Evolutionary conservation across 2,113 vertebrate genomes (phyloP), one percentile per base, ranked within the genome.

Genomic region (Zeus faber): DNA sequence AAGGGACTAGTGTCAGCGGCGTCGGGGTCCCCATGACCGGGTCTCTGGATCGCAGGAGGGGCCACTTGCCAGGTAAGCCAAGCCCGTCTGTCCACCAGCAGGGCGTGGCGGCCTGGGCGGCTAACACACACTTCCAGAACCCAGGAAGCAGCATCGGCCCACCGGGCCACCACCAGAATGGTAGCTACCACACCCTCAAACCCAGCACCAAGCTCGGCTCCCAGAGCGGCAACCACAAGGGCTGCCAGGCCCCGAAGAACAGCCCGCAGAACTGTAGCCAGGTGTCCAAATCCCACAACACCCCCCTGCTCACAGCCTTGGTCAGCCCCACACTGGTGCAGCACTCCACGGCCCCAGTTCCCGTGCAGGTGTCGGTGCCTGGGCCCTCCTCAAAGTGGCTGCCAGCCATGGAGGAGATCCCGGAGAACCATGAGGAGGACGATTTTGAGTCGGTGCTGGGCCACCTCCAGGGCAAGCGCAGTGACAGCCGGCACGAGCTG

Each of bases 401-500:
- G 58, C 96, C 96, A 0, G 96, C 97, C 70, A 99, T 99, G 97
- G 97, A 99, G 84, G 97, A 99, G 80, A 99, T 99, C 73, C 97
- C 97, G 0, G 97, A 99, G 67, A 99, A 99, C 61, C 96, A 95
- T 0, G 96, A 99, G 58, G 97, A 99, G 67, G 97, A 99, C 14
- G 97, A 99, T 58, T 94, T 98, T 59, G 97, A 99, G 77, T 96
- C 92, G 0, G 93, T 96, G 54, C 93, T 97, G 48, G 88, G 91
- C 62, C 96, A 98, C 74, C 91, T 98, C n/a, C 92, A 85, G 0
- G 87, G 84, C 25, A 89, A 88, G 39, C 85, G 82, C 6, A 77
- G 84, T 14, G 96, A 99, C 10, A 94, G 95, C 31, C 91, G 93
- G n/a, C 93, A 96, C 0, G 97, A 98, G 87, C 92, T 97, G 55